phyloP scores from a whole-genome alignment of 2,113 vertebrate species.

The Anguilla rostrata region DNA sequence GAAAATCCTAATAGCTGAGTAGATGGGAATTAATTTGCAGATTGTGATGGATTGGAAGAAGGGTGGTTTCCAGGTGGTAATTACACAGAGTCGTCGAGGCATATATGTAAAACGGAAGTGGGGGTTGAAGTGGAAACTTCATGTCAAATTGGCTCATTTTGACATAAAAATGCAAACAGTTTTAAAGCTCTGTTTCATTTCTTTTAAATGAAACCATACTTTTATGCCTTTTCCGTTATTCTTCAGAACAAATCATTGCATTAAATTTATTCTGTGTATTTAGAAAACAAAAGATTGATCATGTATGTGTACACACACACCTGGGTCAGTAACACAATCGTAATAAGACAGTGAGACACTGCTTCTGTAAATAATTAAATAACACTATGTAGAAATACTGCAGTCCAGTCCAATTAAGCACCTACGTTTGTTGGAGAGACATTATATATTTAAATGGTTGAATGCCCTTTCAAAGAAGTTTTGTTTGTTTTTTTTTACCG shows the following conservation, averaged over 20 bases:
- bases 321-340: not conserved
- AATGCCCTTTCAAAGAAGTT: not conserved
- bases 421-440: no score
- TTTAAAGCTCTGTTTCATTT: no score
- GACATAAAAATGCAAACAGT: no score
- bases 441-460: not conserved
- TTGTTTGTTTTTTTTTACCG: not conserved
- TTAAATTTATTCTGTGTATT: no score
- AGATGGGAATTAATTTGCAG: slow-evolving; percentile 58
- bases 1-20: slow-evolving; percentile 50
- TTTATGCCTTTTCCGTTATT: no score
- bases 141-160: no score
- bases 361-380: not conserved
- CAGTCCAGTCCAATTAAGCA: no score
- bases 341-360: not conserved
- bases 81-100: slow-evolving; percentile 4
- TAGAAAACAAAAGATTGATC: not conserved
- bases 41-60: slow-evolving; percentile 48
- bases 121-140: no score
- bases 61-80: slow-evolving; percentile 24
- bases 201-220: no score
- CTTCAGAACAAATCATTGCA: no score
- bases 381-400: not conserved
- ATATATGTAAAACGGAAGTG: not conserved
- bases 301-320: not conserved